Conservation (phyloP, 1,140 invertebrate species). For the Panagrolaimus sp. region DNA sequence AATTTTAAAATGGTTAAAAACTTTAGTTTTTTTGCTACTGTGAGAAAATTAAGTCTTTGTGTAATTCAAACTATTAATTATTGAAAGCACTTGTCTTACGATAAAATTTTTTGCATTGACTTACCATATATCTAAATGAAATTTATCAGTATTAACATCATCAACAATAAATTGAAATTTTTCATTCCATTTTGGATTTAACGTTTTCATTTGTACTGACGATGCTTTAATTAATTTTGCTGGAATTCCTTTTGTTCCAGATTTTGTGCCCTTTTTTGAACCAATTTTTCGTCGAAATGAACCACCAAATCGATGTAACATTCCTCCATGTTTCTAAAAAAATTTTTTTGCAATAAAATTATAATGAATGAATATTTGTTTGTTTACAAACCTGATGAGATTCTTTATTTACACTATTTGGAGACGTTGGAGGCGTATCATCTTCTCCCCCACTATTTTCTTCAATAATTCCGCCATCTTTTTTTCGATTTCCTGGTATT, state of each 20-base stretch:
- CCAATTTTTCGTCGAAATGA: conserved; percentile 54
- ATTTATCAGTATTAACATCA: conserved; percentile 46
- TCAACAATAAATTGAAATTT: conserved; percentile 73
- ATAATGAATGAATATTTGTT: background rate
- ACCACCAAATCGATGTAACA: conserved; percentile 53
- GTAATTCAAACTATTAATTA: too few relatives aligned
- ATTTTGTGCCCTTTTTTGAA: conserved; percentile 34
- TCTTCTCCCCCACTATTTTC: background rate
- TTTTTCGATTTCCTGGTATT: conserved; percentile 58
- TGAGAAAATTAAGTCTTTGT: too few relatives aligned
- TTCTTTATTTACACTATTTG: conserved; percentile 27
- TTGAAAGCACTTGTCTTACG: too few relatives aligned
- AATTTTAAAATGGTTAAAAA: too few relatives aligned
- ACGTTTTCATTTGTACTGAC: conserved; percentile 78
- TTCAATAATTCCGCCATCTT: background rate
- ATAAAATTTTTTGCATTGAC: too few relatives aligned
- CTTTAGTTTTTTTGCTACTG: too few relatives aligned
- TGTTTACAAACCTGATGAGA: background rate
- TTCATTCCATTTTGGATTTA: conserved; percentile 90
- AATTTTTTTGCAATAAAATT: conserved; percentile 21
- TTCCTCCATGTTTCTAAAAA: conserved; percentile 33
- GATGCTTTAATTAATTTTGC: conserved; percentile 88
- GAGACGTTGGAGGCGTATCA: conserved; percentile 18
- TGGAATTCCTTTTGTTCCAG: conserved; percentile 64
- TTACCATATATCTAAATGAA: conserved; percentile 89